Evolutionary conservation across 2,888 invertebrate species (phyloP).

Genomic region (Pseudococcus longispinus): DNA sequence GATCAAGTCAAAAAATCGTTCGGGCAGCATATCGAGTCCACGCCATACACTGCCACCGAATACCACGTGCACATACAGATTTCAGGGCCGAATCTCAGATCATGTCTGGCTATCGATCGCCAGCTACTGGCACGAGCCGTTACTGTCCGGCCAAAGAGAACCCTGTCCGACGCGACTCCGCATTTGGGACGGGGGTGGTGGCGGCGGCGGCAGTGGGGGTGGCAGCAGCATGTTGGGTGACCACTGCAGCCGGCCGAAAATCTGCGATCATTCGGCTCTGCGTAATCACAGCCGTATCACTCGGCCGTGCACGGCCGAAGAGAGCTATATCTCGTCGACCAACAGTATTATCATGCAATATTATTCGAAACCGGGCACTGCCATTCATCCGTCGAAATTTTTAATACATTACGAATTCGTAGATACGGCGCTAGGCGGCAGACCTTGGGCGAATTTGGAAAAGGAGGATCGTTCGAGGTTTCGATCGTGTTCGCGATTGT

Average conservation of each 20-base stretch:
- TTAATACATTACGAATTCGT: slow-evolving; percentile 80
- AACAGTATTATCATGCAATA: slow-evolving; percentile 62
- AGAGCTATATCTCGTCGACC: slow-evolving; percentile 75
- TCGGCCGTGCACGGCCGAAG: slow-evolving; percentile 78
- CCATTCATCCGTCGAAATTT: slow-evolving; percentile 78
- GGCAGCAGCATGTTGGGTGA: slow-evolving; percentile 69
- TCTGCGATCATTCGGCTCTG: slow-evolving; percentile 82
- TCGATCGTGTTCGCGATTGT: slow-evolving; percentile 70
- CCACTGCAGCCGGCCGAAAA: slow-evolving; percentile 78
- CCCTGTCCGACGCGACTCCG: slow-evolving; percentile 74
- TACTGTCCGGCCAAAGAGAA: slow-evolving; percentile 58
- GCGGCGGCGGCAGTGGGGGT: slow-evolving; percentile 64
- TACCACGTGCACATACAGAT: slow-evolving; percentile 85
- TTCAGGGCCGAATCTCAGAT: slow-evolving; percentile 79
- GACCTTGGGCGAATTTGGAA: slow-evolving; percentile 67
- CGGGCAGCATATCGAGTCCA: slow-evolving; percentile 78
- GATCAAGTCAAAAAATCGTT: slow-evolving; percentile 68
- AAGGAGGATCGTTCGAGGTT: slow-evolving; percentile 62
- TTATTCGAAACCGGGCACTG: slow-evolving; percentile 69
- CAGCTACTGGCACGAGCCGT: slow-evolving; percentile 76
- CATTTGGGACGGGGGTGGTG: slow-evolving; percentile 76
- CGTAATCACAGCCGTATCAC: slow-evolving; percentile 77
- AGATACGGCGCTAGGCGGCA: slow-evolving; percentile 79
- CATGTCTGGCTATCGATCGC: slow-evolving; percentile 87
- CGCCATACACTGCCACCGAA: slow-evolving; percentile 84